Base-by-base conservation (phyloP, 2,113 vertebrate species). In the Microtus ochrogaster region DNA sequence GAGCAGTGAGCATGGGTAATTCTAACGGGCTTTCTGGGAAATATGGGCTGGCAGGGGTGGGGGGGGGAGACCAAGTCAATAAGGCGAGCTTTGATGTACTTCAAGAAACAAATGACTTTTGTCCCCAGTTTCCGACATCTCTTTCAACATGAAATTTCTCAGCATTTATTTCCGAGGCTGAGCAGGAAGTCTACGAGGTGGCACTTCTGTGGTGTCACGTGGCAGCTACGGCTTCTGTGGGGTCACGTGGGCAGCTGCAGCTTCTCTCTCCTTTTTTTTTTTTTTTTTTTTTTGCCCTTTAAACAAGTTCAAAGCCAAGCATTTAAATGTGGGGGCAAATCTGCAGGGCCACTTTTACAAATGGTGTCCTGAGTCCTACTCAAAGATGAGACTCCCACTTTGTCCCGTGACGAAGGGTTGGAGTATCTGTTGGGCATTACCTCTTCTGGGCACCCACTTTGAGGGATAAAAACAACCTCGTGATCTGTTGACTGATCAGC, bases 281-380 rank as follows among this genome's bases (percentile, higher is more conserved):
- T 52, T 3, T 52, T 12, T 52, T 52, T 2, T 52, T 11, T 55
- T 14, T 55, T 19, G 22, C 76, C 85, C 95, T 97, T 94, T 24
- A 94, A 86, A 95, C 33, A 4, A 95, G 93, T 94, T 97, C 93
- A 97, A 97, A 97, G 94, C 79, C 63, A 92, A 92, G n/a, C 93
- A 88, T 90, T 96, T 93, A 44, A 44, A 44, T 28, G 44, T 7
- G 91, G 79, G 91, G 91, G 79, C 73, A 70, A 81, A 61, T 74
- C 39, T 66, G 76, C 39, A 73, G 49, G 49, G 49, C 49, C 81
- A 86, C 92, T 79, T 88, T 87, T 74, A 89, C 66, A 89, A 92
- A 92, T 3, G 24, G 89, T 84, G 81, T 73, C 61, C 44, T 2
- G 96, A 93, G 86, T 91, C 93, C 85, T 0, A 17, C 79, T 81